Evolutionary conservation across 2,113 vertebrate species (phyloP).

Genomic region (Paramormyrops kingsleyae): DNA sequence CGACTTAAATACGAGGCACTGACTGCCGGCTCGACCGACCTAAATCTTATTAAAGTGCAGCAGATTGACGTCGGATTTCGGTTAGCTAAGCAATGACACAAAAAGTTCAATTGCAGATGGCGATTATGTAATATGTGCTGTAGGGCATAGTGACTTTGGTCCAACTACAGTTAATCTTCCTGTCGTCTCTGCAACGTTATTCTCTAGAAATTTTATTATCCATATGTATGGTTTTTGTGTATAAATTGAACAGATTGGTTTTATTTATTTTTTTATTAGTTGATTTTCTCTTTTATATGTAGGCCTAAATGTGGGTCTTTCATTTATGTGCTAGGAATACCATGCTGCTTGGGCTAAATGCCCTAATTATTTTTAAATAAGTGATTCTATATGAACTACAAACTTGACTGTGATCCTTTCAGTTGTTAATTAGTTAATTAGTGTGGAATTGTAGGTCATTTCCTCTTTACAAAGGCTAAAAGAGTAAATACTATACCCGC

Average conservation of each 20-base stretch:
- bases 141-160: not conserved
- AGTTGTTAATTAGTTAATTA: not conserved
- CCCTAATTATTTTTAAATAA: not conserved
- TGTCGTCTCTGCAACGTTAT: not conserved
- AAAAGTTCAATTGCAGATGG: not conserved
- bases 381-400: not conserved
- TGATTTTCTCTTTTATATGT: not conserved
- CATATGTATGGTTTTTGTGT: not conserved
- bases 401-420: not conserved
- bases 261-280: not conserved
- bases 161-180: not conserved
- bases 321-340: not conserved
- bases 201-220: not conserved
- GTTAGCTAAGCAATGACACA: not conserved
- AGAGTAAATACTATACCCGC: not conserved
- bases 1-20: not conserved
- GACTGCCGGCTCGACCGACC: not conserved
- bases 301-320: not conserved
- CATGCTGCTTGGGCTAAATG: not conserved
- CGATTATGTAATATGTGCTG: not conserved
- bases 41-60: not conserved
- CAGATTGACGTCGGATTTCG: not conserved
- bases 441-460: not conserved
- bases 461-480: not conserved
- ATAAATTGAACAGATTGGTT: not conserved